These are phyloP conservation scores for Alligator sinensis DNA, from an alignment of 2,113 vertebrate species.

Conservation along the genomic window DNA sequence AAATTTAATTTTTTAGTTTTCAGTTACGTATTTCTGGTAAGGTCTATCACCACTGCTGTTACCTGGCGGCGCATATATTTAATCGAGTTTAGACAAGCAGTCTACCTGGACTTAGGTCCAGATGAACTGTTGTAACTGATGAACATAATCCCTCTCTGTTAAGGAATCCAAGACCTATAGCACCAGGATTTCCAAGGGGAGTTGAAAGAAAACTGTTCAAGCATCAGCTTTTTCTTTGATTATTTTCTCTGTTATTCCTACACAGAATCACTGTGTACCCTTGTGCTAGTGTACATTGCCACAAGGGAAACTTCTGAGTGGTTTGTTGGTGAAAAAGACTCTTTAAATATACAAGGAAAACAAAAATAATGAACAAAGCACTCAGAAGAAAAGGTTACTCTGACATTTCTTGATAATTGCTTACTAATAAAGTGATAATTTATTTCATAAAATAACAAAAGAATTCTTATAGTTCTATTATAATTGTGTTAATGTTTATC, in stretches of 20 bases:
- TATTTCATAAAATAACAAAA: constrained; percentile 71
- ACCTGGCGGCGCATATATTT: constrained; percentile 90
- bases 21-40: constrained; percentile 91
- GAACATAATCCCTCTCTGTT: constrained; percentile 87
- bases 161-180: constrained; percentile 83
- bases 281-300: constrained; percentile 72
- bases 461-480: background rate
- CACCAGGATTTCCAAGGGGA: constrained; percentile 85
- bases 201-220: constrained; percentile 80
- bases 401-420: constrained; percentile 88
- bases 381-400: constrained; percentile 82
- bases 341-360: constrained; percentile 85
- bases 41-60: constrained; percentile 84
- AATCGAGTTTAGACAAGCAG: constrained; percentile 85
- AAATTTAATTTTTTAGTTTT: constrained; percentile 88
- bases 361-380: constrained; percentile 81
- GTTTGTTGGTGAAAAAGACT: constrained; percentile 78
- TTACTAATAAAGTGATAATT: constrained; percentile 60
- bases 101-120: constrained; percentile 89
- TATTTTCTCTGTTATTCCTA: constrained; percentile 80
- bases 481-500: background rate
- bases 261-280: constrained; percentile 72
- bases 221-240: constrained; percentile 70
- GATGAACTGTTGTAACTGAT: constrained; percentile 83
- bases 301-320: constrained; percentile 71